These are phyloP conservation scores for Muscina levida DNA, from an alignment of 2,888 invertebrate species.

Conservation along the genomic window DNA sequence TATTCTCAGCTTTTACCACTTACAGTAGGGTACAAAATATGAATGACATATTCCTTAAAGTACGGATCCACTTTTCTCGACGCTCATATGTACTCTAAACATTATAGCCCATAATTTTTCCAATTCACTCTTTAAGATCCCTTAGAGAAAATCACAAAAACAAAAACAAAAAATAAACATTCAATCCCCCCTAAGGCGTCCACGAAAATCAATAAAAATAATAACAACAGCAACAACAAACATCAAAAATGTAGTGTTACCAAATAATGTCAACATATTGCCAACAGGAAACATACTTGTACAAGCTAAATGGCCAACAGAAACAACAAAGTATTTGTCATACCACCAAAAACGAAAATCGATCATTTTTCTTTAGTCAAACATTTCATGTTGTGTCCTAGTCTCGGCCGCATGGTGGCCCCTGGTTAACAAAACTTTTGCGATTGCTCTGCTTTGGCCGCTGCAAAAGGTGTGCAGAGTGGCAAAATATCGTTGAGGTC, in stretches of 20 bases:
- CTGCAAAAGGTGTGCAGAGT: no score
- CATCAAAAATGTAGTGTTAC: conserved; percentile 52
- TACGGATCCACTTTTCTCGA: no score
- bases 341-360: neutral
- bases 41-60: no score
- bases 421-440: neutral
- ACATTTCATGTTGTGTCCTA: neutral
- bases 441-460: neutral
- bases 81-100: no score
- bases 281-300: conserved; percentile 55
- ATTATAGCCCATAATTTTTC: no score
- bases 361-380: neutral
- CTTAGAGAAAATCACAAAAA: no score
- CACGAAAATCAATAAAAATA: conserved; percentile 16
- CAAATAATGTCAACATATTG: conserved; percentile 64
- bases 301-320: conserved; percentile 38
- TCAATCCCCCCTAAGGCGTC: conserved; percentile 37
- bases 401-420: neutral
- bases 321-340: conserved; percentile 40
- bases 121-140: no score
- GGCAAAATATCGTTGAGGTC: no score
- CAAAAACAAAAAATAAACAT: no score
- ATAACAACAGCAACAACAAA: conserved; percentile 8
- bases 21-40: no score
- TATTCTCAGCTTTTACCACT: no score